Evolutionary conservation across 2,888 invertebrate species (phyloP), one percentile per base, ranked within the genome.

Genomic region (Cosmia trapezina): DNA sequence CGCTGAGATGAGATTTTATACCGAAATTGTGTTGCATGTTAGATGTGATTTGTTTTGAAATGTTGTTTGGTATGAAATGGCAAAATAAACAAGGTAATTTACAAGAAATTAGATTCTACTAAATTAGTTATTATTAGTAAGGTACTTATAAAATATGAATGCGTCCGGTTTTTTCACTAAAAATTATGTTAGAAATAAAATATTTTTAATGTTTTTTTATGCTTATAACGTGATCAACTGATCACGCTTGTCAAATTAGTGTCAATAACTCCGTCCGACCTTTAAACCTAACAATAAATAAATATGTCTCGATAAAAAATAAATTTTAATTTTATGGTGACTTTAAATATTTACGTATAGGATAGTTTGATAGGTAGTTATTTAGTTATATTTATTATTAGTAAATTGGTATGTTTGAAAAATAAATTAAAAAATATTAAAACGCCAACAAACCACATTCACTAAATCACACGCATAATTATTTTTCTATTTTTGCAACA

Each of bases 401-500:
- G n/a, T n/a, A n/a, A n/a, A n/a, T n/a, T n/a, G n/a, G n/a, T n/a
- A n/a, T n/a, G n/a, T n/a, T n/a, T 59, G 43, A 14, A 43, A 66
- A 59, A 60, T 43, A 7, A 47, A 62, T 49, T 33, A 47, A n/a
- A 43, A 22, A 72, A 51, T 8, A 22, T 37, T 14, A 19, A 69
- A 37, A 28, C 12, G 4, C 19, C 14, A 74, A n/a, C 49, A 73
- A 67, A 78, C 33, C 37, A 45, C 19, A 64, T 64, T 61, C n/a
- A 81, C 47, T 60, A 75, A 64, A 81, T 61, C 63, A 64, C 41
- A 76, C 66, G 37, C 54, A 67, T 37, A 28, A 28, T 28, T 22
- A 56, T 65, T 84, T 67, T 65, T 69, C 49, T 79, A 76, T 76
- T 85, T 53, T 75, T 69, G 73, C 70, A 83, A 70, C 79, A 83